These are phyloP conservation scores for Natrix natrix DNA, from an alignment of 2,797 vertebrate species.

Conservation along the genomic window DNA sequence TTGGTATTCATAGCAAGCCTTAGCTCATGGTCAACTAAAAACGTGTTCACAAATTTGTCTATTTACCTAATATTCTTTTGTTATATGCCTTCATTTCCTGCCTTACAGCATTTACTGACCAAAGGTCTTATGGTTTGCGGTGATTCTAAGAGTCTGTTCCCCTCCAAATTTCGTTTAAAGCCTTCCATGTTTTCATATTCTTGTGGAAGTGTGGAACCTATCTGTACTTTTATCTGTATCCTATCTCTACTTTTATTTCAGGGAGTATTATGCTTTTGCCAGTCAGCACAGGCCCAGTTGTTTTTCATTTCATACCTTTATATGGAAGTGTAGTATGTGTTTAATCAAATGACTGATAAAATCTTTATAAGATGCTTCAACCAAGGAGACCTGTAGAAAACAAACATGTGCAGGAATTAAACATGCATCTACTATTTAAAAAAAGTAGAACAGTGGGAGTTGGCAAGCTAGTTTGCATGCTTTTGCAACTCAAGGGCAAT, in stretches of 20 bases:
- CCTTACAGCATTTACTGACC: background rate
- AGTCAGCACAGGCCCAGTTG: slow-evolving; percentile 56
- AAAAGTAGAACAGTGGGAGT: slow-evolving; percentile 4
- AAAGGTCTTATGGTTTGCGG: background rate
- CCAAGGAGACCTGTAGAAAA: slow-evolving; percentile 53
- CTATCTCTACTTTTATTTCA: slow-evolving; percentile 49
- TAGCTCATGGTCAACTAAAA: background rate
- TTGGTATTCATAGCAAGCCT: background rate
- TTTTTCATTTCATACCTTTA: slow-evolving; percentile 62
- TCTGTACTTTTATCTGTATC: slow-evolving; percentile 22
- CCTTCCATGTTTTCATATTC: slow-evolving; percentile 37
- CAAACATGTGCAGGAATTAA: slow-evolving; percentile 45
- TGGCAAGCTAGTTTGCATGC: slow-evolving; percentile 3
- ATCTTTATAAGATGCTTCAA: slow-evolving; percentile 46
- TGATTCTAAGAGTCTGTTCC: background rate
- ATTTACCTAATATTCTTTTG: background rate
- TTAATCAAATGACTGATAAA: slow-evolving; percentile 55
- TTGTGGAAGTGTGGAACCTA: slow-evolving; percentile 47
- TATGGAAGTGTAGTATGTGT: slow-evolving; percentile 48
- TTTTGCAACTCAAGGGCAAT: slow-evolving; percentile 14
- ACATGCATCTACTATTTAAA: slow-evolving; percentile 40
- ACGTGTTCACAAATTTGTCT: background rate
- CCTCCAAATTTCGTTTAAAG: background rate
- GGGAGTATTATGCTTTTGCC: slow-evolving; percentile 47
- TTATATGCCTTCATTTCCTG: background rate